phyloP scores from a whole-genome alignment of 35 echinoderm and acorn worm genomes.

The Acanthaster planci region DNA sequence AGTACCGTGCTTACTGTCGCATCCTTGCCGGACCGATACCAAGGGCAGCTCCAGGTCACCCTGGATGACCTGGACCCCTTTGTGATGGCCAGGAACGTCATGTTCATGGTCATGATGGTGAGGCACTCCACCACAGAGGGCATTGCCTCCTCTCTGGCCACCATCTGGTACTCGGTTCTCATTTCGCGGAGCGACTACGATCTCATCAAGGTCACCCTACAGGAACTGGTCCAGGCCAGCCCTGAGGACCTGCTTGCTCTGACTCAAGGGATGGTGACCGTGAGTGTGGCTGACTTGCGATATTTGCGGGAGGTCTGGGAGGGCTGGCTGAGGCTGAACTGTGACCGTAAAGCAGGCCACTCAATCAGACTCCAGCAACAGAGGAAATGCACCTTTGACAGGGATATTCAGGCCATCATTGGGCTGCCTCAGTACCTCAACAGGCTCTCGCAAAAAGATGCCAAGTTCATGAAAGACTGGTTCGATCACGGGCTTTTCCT shows the following conservation, averaged over 20 bases:
- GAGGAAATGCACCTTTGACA: conserved; percentile 20
- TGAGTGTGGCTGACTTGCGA: background rate
- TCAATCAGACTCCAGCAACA: conserved; percentile 22
- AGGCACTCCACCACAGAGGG: background rate
- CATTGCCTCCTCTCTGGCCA: background rate
- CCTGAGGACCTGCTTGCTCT: background rate
- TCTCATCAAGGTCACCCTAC: conserved; percentile 34
- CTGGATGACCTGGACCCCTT: conserved; percentile 59
- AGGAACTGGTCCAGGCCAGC: conserved; percentile 4
- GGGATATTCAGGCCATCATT: background rate
- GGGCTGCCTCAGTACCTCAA: background rate
- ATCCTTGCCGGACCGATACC: conserved; percentile 48
- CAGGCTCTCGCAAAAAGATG: background rate
- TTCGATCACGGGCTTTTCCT: conserved; percentile 39
- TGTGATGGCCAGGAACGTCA: conserved; percentile 63
- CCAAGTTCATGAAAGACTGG: conserved; percentile 40
- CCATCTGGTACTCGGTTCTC: conserved; percentile 52
- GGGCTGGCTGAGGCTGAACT: conserved; percentile 35
- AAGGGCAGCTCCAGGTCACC: conserved; percentile 43
- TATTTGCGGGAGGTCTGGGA: conserved; percentile 50
- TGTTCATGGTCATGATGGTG: conserved; percentile 48
- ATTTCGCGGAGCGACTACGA: conserved; percentile 43
- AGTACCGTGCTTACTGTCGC: conserved; percentile 47
- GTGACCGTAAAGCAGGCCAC: background rate
- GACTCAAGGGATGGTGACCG: conserved; percentile 31